Conservation (phyloP, 2,888 invertebrate species). For the Phyto melanocephala region DNA sequence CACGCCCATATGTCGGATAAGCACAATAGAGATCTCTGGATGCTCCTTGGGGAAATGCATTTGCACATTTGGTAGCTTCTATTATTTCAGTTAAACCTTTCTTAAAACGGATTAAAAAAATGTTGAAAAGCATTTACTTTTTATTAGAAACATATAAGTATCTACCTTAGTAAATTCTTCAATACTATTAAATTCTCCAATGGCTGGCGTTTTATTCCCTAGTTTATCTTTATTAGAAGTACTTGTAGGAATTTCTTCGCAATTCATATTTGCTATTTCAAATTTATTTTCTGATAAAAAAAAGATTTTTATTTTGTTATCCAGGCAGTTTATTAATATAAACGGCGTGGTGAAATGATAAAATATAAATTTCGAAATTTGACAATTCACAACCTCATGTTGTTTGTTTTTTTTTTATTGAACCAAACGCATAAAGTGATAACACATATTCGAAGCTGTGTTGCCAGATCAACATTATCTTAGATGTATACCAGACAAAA, state of each 20-base stretch:
- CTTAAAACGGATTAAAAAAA: conserved; percentile 63
- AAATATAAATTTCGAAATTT: not conserved
- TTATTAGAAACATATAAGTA: not conserved
- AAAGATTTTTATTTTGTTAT: no score
- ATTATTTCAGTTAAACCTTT: conserved; percentile 83
- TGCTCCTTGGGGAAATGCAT: conserved; percentile 85
- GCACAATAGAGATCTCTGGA: conserved; percentile 88
- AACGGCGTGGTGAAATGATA: not conserved
- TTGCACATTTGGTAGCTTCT: conserved; percentile 85
- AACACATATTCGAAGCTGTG: not conserved
- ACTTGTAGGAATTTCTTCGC: not conserved
- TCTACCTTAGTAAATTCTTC: conserved; percentile 74
- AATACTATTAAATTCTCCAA: conserved; percentile 65
- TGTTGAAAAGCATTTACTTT: not conserved
- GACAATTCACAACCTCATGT: no score
- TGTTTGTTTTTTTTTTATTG: not conserved
- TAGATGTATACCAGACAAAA: no score
- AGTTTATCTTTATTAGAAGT: conserved; percentile 2
- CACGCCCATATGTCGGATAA: conserved; percentile 86
- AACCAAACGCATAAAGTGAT: not conserved
- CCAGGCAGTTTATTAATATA: no score
- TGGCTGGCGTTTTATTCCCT: conserved; percentile 33
- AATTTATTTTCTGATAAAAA: no score
- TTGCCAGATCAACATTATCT: no score
- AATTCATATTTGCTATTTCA: conserved; percentile 14